Percentiles rank a stretch among this genome's conserved stretches.
Evolutionary conservation across 35 echinoderm and acorn worm genomes (phyloP).

Genomic region (Apostichopus japonicus): DNA sequence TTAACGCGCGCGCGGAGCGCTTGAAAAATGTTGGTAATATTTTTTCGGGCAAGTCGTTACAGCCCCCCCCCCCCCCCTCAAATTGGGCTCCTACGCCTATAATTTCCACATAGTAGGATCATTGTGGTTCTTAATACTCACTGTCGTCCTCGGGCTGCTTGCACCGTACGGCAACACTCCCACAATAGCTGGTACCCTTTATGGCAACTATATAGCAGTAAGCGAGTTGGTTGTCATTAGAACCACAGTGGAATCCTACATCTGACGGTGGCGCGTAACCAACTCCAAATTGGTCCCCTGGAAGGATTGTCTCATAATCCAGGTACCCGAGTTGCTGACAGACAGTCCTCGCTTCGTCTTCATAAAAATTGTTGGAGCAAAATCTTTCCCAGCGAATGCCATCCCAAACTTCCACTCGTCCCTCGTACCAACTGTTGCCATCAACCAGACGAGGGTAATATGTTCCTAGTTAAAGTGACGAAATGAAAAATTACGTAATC

Average conservation of each 20-base stretch:
- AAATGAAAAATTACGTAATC: too few species aligned
- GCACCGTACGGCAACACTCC: neutral
- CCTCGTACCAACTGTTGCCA: slow-evolving; percentile 19
- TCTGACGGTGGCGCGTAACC: neutral
- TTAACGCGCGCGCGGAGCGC: too few species aligned
- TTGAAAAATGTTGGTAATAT: too few species aligned
- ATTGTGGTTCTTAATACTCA: too few species aligned
- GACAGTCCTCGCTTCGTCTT: neutral
- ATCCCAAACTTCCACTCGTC: slow-evolving; percentile 32
- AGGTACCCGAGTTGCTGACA: slow-evolving; percentile 11
- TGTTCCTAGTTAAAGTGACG: neutral
- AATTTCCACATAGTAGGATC: too few species aligned
- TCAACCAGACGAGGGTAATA: slow-evolving; percentile 5
- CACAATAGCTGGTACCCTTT: neutral
- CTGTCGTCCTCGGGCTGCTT: neutral
- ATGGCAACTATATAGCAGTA: neutral
- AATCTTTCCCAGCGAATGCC: neutral
- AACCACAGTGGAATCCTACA: slow-evolving; percentile 20
- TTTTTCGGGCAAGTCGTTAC: too few species aligned
- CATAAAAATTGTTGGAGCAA: slow-evolving; percentile 15
- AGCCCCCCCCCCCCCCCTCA: too few species aligned
- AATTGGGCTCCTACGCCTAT: too few species aligned
- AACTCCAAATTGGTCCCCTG: neutral
- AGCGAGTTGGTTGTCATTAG: neutral
- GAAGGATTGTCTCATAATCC: neutral